These are phyloP conservation scores for Julus scandinavius DNA, from an alignment of 2,888 invertebrate genomes.

Conservation along the genomic window DNA sequence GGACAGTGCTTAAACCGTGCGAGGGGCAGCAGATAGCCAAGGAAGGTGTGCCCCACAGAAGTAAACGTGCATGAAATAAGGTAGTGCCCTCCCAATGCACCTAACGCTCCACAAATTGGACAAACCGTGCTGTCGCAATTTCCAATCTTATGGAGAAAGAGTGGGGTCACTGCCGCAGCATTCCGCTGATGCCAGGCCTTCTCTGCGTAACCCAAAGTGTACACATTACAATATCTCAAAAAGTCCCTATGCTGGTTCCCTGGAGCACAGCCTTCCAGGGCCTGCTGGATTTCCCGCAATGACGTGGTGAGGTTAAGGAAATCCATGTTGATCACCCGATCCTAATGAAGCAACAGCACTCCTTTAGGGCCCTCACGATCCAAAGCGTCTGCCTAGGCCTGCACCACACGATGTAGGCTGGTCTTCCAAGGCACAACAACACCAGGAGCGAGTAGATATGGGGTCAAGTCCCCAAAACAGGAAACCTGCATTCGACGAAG, in stretches of 20 bases:
- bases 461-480: no score
- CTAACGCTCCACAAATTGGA: neutral
- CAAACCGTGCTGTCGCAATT: neutral
- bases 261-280: neutral
- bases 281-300: neutral
- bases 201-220: neutral
- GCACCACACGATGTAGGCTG: no score
- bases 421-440: no score
- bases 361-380: neutral
- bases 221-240: neutral
- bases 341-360: neutral
- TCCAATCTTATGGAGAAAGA: neutral
- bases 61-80: no score
- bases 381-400: no score
- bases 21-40: no score
- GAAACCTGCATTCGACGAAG: no score
- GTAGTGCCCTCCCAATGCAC: no score
- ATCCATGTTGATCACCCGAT: neutral
- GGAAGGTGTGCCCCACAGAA: no score
- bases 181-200: neutral
- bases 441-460: no score
- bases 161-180: neutral
- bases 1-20: no score
- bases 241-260: neutral
- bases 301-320: neutral